Evolutionary conservation across 2,113 vertebrate species (phyloP), one percentile per base, ranked within the genome.

Genomic region (Ceratotherium simum): DNA sequence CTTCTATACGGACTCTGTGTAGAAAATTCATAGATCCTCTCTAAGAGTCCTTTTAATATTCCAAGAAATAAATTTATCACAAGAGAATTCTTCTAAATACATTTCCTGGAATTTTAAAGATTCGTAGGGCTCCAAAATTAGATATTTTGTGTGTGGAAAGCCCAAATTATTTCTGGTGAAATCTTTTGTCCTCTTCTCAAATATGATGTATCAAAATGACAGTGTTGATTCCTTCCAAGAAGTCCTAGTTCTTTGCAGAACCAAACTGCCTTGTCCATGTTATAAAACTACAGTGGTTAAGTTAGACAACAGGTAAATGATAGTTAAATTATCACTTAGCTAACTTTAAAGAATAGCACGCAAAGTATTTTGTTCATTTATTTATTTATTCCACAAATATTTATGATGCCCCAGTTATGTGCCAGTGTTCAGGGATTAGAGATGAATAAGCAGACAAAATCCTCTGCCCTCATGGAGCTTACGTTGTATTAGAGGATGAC

Each of bases 121-220:
- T 42, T 12, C 7, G 16, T 72, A 80, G 5, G 1, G 69, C 31
- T 94, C n/a, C 58, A 79, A 94, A 58, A 36, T 51, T 82, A 90
- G 70, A 27, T 65, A 90, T 46, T 97, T 91, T 76, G 25, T 62
- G 13, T 79, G 48, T 31, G 78, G 29, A 91, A 95, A 95, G 10
- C 16, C 29, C 23, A 88, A 89, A 80, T 42, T 58, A 81, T 67
- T 82, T 93, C 31, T 42, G 20, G 14, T 64, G 42, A 81, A 92
- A 95, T 67, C 5, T 64, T 81, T 86, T 81, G 29, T 42, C 12
- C 0, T 90, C 12, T 64, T 91, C 21, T 95, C 60, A 72, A 42
- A 81, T 75, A 51, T 6, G 60, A 78, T 81, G 9, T 4, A 73
- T 48, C 70, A 84, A 48, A 54, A 56, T 8, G 14, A 42, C 14